Evolutionary conservation across 2,888 invertebrate species (phyloP), one percentile per base, ranked within the genome.

Genomic region (Meandrusa payeni): DNA sequence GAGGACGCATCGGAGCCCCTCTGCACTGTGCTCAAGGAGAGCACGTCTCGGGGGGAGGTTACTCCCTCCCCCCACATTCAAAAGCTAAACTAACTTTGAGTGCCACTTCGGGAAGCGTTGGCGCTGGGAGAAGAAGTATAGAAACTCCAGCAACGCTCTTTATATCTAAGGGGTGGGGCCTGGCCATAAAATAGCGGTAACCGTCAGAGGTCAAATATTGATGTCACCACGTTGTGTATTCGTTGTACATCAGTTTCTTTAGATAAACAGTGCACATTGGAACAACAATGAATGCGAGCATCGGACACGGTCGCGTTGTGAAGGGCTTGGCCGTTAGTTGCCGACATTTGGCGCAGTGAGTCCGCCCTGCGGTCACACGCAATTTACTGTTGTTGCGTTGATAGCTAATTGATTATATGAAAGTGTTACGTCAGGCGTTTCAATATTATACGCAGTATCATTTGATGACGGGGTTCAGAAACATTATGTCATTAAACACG

Each of bases 341-440:
- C 47, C 57, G 64, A 61, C 65, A 71, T 69, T 70, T 69, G 66
- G 67, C 57, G 57, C 50, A 42, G 45, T 47, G 46, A 46, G 5
- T 37, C 44, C 45, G 47, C 46, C 38, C 48, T 45, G 46, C 50
- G 53, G 49, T 57, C 55, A 59, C 58, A 53, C 60, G 51, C 55
- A 51, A 59, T 54, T 54, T 54, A 51, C 53, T 55, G 48, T 51
- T 48, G 51, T 59, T 54, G 60, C 57, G 54, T 51, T 55, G 54
- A 54, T 55, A 52, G 47, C 44, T 61, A 66, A 70, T 67, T 57
- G 55, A 59, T 61, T 52, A 50, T 24, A 39, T 28, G 12, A 36
- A 28, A 32, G 23, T 40, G 19, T 36, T 45, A 40, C 29, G 11
- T 28, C 7, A n/a, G 17, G 17, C 37, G 31, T 32, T 27, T 17